Evolutionary conservation across 2,113 vertebrate species (phyloP).

Genomic region (Leptocoma aspasia): DNA sequence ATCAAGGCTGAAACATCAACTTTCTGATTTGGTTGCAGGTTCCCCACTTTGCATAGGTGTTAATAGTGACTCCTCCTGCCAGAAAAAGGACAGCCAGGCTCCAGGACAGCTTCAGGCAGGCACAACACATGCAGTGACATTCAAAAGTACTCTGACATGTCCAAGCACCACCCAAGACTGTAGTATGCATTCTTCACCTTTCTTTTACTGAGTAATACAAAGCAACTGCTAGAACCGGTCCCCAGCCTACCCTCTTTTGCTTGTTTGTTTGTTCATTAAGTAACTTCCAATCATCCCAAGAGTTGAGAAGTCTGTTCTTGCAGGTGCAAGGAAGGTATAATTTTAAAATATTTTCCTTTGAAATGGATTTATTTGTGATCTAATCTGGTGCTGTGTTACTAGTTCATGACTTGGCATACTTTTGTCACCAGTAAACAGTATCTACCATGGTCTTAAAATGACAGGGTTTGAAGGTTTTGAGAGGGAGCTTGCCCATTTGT

Average conservation of each 20-base stretch:
- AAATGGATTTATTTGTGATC: conserved; percentile 6
- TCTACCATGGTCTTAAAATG: background rate
- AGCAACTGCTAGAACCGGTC: conserved; percentile 24
- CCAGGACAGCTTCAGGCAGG: conserved; percentile 7
- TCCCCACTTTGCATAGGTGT: background rate
- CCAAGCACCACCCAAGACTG: conserved; percentile 8
- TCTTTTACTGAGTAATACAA: conserved; percentile 31
- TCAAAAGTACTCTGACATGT: conserved; percentile 1
- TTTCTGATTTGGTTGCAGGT: background rate
- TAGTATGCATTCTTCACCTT: conserved; percentile 29
- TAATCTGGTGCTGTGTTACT: background rate
- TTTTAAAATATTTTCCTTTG: conserved; percentile 3
- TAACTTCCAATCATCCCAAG: background rate
- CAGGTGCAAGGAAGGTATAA: background rate
- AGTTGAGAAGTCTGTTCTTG: background rate
- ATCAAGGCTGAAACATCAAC: background rate
- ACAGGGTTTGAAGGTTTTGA: background rate
- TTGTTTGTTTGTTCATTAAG: background rate
- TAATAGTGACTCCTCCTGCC: background rate
- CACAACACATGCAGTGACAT: background rate
- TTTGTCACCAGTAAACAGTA: background rate
- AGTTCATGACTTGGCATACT: background rate
- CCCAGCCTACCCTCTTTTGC: background rate
- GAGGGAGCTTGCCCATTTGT: background rate
- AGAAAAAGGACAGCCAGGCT: background rate